Conservation (phyloP, 1,140 invertebrate species). For the Lysiphlebus fabarum region DNA sequence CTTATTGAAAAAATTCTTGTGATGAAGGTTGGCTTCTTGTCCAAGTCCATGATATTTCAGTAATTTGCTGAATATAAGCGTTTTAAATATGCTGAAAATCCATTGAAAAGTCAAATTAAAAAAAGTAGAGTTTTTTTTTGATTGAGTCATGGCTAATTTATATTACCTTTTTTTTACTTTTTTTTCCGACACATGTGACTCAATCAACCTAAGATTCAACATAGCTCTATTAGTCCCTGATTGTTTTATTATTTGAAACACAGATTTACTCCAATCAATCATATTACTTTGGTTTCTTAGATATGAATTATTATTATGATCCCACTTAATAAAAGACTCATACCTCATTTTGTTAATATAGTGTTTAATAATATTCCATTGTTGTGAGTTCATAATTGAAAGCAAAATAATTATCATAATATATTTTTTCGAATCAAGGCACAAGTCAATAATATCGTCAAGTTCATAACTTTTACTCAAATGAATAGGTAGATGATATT, state of each 20-base stretch:
- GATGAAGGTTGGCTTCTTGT: slow-evolving; percentile 39
- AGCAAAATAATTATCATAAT: slow-evolving; percentile 38
- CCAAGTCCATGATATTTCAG: slow-evolving; percentile 42
- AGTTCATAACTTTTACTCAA: slow-evolving; percentile 24
- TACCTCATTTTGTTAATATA: no score
- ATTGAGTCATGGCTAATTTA: neutral
- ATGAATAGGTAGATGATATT: slow-evolving; percentile 38
- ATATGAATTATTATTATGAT: no score
- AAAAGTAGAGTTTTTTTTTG: neutral
- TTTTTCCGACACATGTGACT: slow-evolving; percentile 35
- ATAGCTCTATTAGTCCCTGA: slow-evolving; percentile 39
- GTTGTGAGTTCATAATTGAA: slow-evolving; percentile 32
- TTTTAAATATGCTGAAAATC: slow-evolving; percentile 47
- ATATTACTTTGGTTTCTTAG: neutral
- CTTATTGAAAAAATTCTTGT: slow-evolving; percentile 29
- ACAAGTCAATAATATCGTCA: slow-evolving; percentile 32
- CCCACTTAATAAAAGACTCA: no score
- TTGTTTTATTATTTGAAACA: slow-evolving; percentile 38
- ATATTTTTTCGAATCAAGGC: slow-evolving; percentile 43
- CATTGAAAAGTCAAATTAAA: slow-evolving; percentile 18
- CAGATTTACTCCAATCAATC: slow-evolving; percentile 44
- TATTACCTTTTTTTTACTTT: slow-evolving; percentile 42
- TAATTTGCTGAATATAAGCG: slow-evolving; percentile 50
- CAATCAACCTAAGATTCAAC: slow-evolving; percentile 39
- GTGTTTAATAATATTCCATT: no score